phyloP scores from a whole-genome alignment of 2,888 invertebrate genomes.

The Sesia bembeciformis region DNA sequence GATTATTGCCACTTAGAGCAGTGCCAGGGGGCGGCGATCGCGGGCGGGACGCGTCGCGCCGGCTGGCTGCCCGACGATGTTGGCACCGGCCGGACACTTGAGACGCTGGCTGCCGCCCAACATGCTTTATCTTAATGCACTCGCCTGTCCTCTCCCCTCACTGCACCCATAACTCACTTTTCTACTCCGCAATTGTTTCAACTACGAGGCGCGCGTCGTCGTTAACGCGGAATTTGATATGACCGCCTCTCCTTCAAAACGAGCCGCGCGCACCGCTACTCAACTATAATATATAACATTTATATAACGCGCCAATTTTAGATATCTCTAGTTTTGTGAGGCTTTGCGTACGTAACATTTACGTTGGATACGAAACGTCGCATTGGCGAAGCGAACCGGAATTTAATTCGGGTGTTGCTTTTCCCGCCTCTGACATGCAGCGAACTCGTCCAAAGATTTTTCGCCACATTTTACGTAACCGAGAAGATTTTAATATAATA shows the following conservation, averaged over 20 bases:
- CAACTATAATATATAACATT: too few species aligned
- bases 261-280: slow-evolving; percentile 10
- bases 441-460: slow-evolving; percentile 41
- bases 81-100: slow-evolving; percentile 58
- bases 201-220: slow-evolving; percentile 28
- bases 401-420: slow-evolving; percentile 64
- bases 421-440: slow-evolving; percentile 42
- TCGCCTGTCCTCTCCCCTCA: slow-evolving; percentile 52
- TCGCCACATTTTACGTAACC: slow-evolving; percentile 40
- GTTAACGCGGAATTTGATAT: not conserved
- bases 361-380: slow-evolving; percentile 23
- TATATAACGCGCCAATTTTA: slow-evolving; percentile 26
- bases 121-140: slow-evolving; percentile 65
- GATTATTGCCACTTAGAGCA: slow-evolving; percentile 1
- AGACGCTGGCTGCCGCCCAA: slow-evolving; percentile 65
- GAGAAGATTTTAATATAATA: slow-evolving; percentile 23
- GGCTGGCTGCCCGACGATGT: slow-evolving; percentile 14
- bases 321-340: slow-evolving; percentile 26
- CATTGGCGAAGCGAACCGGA: slow-evolving; percentile 43
- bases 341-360: slow-evolving; percentile 33
- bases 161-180: slow-evolving; percentile 49
- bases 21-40: slow-evolving; percentile 14
- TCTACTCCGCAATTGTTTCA: slow-evolving; percentile 51
- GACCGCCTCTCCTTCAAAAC: not conserved
- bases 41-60: slow-evolving; percentile 8